Base-by-base conservation (phyloP, 2,888 invertebrate species). In the Hirtodrosophila trivittata region DNA sequence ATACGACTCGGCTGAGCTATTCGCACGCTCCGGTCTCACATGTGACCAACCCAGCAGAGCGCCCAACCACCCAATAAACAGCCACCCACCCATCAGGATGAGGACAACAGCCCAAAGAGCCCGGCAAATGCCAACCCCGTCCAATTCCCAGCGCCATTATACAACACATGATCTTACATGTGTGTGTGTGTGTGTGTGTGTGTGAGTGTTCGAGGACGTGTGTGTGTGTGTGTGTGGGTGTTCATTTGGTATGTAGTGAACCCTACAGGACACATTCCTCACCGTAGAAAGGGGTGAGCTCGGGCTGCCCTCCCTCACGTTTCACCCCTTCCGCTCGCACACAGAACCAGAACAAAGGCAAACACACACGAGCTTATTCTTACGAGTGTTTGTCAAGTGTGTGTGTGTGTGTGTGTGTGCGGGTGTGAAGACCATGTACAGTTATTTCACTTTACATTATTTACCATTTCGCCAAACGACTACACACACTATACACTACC, bases 221-320 rank as follows among this genome's bases (percentile, higher is more conserved):
- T 21, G 57, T 1, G 33, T 1, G 38, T 39, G 46, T 13, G 26
- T 43, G 37, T 45, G 69, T 62, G 75, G 64, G 77, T 77, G 85
- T 78, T 86, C 86, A 80, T 83, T 78, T 84, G 81, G 75, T 84
- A 73, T 77, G 77, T 80, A 78, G 77, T 86, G 87, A 87, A 69
- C 85, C 86, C 85, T 73, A 81, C 87, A 86, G 85, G 87, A 78
- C 87, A 87, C 85, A 80, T 80, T 80, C 75, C 86, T 87, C 83
- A 87, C 86, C 54, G 52, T 52, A 56, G 59, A 58, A 63, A 76
- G 63, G 74, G 66, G 64, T 83, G 80, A 78, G 77, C 66, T 37
- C 41, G 43, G 43, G 58, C 39, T 38, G 57, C 18, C 54, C 33
- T 35, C 39, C 41, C 12, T 38, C 33, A 13, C 37, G 9, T 46